Conservation (phyloP, 2,113 vertebrate species). For the Brienomyrus brachyistius region DNA sequence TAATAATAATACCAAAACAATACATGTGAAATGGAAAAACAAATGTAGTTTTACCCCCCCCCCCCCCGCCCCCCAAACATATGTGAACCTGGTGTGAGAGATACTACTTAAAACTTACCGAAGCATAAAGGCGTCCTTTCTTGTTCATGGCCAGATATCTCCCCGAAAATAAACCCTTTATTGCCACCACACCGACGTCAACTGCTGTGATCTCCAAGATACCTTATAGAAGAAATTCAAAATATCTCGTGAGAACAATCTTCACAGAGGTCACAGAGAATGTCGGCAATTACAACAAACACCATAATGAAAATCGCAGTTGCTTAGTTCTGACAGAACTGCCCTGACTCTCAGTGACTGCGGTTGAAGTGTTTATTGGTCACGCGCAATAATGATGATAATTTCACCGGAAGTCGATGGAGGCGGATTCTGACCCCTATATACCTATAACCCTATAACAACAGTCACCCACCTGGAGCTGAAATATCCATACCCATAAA, state of each 20-base stretch:
- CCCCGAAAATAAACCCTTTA: slow-evolving; percentile 86
- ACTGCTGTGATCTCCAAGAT: slow-evolving; percentile 96
- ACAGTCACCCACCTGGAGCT: neutral
- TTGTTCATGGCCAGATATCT: slow-evolving; percentile 94
- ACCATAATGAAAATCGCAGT: neutral
- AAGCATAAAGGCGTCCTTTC: slow-evolving; percentile 89
- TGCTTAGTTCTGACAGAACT: neutral
- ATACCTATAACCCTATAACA: too few relatives aligned
- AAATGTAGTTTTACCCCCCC: neutral
- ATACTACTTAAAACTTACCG: slow-evolving; percentile 66
- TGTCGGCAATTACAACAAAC: neutral
- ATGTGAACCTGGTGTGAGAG: neutral
- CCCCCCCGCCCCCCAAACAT: neutral
- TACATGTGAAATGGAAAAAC: neutral
- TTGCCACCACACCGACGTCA: slow-evolving; percentile 90
- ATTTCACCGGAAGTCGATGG: neutral
- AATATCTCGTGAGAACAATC: neutral
- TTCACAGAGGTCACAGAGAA: neutral
- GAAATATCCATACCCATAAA: too few relatives aligned
- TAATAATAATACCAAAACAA: neutral
- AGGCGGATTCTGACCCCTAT: neutral
- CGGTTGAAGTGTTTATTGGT: neutral
- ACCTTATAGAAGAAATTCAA: slow-evolving; percentile 54
- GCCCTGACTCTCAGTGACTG: neutral
- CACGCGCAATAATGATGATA: neutral